Conservation (phyloP, 2,113 vertebrate genomes). For the Mungos mungo region DNA sequence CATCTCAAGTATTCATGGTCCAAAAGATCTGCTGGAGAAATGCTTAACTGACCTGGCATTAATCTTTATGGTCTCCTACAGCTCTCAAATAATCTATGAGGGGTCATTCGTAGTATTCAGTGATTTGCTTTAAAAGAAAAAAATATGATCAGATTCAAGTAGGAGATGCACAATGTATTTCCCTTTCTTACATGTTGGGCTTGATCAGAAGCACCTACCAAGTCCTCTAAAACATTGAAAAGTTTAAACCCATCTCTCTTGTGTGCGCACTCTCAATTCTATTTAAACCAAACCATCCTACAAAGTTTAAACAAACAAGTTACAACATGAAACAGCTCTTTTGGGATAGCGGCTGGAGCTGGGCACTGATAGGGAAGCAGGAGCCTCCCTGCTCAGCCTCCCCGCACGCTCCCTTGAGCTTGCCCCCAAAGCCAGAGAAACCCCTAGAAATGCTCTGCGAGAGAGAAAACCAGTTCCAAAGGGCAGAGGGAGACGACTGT, state of each 20-base stretch:
- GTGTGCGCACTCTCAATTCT: no score
- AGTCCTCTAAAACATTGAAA: not conserved
- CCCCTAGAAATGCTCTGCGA: not conserved
- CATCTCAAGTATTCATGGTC: not conserved
- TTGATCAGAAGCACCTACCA: not conserved
- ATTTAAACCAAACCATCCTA: not conserved
- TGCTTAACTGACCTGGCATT: not conserved
- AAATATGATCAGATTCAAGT: not conserved
- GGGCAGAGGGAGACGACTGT: not conserved
- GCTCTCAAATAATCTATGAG: not conserved
- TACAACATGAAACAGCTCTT: not conserved
- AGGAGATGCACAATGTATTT: not conserved
- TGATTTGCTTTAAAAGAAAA: not conserved
- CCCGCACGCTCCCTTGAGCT: not conserved
- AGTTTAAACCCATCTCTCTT: not conserved
- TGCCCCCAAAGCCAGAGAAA: not conserved
- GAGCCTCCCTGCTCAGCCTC: not conserved
- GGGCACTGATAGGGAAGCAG: not conserved
- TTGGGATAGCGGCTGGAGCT: not conserved
- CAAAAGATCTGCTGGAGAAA: not conserved
- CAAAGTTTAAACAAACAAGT: not conserved
- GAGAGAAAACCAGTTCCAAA: not conserved
- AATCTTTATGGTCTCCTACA: not conserved
- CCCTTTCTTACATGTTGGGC: not conserved
- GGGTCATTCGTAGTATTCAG: not conserved